Percentiles rank a stretch among this genome's conserved stretches.
phyloP scores from a whole-genome alignment of 2,888 invertebrate species.

The Lutraria lutraria region DNA sequence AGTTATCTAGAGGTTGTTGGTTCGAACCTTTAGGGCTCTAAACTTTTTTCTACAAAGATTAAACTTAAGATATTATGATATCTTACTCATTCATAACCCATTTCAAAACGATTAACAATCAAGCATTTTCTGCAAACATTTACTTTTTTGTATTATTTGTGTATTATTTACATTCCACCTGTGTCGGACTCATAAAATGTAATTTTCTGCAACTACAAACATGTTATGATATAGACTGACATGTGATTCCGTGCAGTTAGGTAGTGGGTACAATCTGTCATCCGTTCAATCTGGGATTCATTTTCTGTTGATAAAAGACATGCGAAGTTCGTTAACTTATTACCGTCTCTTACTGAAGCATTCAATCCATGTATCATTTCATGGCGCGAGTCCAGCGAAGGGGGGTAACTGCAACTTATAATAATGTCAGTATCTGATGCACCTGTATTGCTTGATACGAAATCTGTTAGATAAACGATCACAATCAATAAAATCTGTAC shows the following conservation, averaged over 20 bases:
- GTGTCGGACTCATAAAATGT: background rate
- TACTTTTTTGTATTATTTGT: no score
- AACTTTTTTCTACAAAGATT: no score
- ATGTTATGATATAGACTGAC: background rate
- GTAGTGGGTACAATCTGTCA: background rate
- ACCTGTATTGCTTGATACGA: background rate
- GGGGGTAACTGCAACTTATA: background rate
- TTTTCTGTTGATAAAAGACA: conserved; percentile 17
- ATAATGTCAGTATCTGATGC: background rate
- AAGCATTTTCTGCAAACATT: no score
- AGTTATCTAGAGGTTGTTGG: no score
- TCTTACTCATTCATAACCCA: no score
- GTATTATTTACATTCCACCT: no score
- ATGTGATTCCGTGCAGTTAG: background rate
- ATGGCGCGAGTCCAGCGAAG: conserved; percentile 10
- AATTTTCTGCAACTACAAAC: background rate
- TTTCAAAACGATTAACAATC: no score
- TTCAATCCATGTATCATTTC: conserved; percentile 11
- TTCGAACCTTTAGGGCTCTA: no score
- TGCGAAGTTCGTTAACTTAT: conserved; percentile 17
- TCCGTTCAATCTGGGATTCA: background rate
- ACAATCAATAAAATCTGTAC: background rate
- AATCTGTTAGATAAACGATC: background rate
- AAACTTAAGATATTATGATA: no score
- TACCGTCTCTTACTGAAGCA: background rate